Evolutionary conservation across 2,113 vertebrate genomes (phyloP).

Genomic region (Odocoileus hemionus): DNA sequence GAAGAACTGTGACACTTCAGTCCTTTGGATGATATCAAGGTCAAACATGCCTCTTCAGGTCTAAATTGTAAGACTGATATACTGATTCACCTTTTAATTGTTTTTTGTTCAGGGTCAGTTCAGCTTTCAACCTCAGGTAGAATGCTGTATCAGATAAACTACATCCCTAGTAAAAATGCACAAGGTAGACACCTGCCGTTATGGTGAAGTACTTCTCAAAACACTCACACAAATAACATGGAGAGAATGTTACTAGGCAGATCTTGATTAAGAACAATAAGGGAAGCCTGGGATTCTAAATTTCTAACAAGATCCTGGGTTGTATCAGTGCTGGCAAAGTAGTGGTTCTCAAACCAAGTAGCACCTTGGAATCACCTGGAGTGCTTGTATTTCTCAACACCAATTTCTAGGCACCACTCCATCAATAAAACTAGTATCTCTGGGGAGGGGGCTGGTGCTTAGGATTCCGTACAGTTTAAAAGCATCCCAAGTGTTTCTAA

Average conservation of each 20-base stretch:
- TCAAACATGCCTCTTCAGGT: neutral
- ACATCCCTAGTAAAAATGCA: neutral
- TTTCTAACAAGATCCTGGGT: neutral
- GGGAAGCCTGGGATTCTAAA: neutral
- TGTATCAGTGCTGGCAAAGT: neutral
- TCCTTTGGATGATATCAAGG: neutral
- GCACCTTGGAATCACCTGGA: neutral
- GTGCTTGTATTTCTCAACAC: neutral
- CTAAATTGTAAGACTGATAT: neutral
- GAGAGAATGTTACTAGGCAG: neutral
- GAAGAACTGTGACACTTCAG: neutral
- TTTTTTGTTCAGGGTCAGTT: neutral
- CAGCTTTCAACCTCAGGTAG: neutral
- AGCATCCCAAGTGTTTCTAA: neutral
- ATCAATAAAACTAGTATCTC: neutral
- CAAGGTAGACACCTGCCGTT: neutral
- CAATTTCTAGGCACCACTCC: neutral
- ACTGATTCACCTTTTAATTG: neutral
- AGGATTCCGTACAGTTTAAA: neutral
- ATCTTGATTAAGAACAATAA: neutral
- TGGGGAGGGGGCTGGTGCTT: fast-evolving
- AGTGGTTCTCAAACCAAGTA: neutral
- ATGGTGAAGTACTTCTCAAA: neutral
- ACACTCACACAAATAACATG: neutral
- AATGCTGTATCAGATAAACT: neutral